phyloP scores from a whole-genome alignment of 2,888 invertebrate genomes.

The Tenthredo amoena region DNA sequence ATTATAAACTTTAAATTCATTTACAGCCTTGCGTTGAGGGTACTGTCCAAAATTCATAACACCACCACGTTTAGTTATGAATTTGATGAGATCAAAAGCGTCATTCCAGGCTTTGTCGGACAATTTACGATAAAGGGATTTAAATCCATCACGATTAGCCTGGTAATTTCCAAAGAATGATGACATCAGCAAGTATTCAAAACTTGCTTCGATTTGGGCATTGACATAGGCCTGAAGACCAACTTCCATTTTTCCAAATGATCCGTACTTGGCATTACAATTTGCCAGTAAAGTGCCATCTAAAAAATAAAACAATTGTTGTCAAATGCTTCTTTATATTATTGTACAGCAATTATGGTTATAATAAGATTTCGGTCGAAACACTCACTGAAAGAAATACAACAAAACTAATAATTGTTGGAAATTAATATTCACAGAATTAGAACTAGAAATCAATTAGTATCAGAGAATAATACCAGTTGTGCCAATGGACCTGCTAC shows the following conservation, averaged over 20 bases:
- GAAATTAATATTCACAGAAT: neutral
- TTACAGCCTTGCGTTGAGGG: conserved; percentile 68
- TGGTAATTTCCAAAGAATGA: conserved; percentile 89
- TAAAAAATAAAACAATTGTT: conserved; percentile 51
- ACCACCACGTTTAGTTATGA: conserved; percentile 87
- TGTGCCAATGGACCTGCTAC: conserved; percentile 78
- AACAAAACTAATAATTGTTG: conserved; percentile 38
- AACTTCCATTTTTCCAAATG: conserved; percentile 78
- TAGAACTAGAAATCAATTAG: conserved; percentile 58
- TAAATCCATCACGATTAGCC: conserved; percentile 88
- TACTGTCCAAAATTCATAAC: conserved; percentile 80
- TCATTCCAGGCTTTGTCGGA: conserved; percentile 89
- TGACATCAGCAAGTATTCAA: conserved; percentile 87
- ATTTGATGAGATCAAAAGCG: conserved; percentile 88
- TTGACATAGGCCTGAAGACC: conserved; percentile 82
- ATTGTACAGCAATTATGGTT: neutral
- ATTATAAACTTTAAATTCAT: conserved; percentile 49
- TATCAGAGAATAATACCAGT: conserved; percentile 66
- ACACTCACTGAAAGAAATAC: conserved; percentile 43
- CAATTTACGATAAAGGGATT: conserved; percentile 85
- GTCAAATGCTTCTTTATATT: neutral
- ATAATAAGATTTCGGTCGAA: too few species aligned
- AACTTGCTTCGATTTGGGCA: conserved; percentile 86
- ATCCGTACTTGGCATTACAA: conserved; percentile 85
- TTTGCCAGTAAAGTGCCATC: conserved; percentile 68